Percentiles rank a stretch among this genome's conserved stretches.
phyloP scores from a whole-genome alignment of 2,797 vertebrate genomes.

The Petrocephalus sullivani region DNA sequence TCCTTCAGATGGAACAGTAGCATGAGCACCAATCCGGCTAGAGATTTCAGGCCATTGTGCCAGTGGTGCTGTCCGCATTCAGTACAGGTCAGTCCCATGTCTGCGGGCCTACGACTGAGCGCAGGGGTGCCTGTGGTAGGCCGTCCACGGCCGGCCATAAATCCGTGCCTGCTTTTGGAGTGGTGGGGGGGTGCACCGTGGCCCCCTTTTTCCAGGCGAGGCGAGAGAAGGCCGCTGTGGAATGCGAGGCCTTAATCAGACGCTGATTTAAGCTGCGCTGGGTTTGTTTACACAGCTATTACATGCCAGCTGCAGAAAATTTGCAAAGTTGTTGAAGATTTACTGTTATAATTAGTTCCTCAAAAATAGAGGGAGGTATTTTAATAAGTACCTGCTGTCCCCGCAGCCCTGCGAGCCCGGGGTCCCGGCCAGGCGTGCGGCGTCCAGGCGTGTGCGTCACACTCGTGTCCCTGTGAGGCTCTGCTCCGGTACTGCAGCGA shows the following conservation, averaged over 20 bases:
- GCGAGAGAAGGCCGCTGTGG: neutral
- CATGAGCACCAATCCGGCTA: neutral
- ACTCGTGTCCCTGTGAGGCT: neutral
- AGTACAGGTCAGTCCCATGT: neutral
- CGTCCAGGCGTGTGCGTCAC: neutral
- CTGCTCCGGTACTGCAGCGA: neutral
- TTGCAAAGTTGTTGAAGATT: constrained; percentile 44
- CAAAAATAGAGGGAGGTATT: constrained; percentile 66
- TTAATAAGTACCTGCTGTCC: constrained; percentile 64
- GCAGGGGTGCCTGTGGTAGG: neutral
- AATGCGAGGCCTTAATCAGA: constrained; percentile 20
- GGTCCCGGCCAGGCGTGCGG: neutral
- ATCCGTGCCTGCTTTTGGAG: neutral
- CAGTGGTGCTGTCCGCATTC: neutral
- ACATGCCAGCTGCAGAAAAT: constrained; percentile 59
- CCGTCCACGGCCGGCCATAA: neutral
- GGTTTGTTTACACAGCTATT: constrained; percentile 65
- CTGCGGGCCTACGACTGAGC: neutral
- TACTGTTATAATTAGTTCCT: constrained; percentile 71
- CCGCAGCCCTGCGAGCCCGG: neutral
- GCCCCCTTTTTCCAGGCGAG: neutral
- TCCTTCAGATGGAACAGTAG: neutral
- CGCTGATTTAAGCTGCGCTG: constrained; percentile 14
- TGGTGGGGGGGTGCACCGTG: neutral
- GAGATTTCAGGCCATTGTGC: neutral